A percentile compares a stretch with the other conserved stretches of the same genome.
Evolutionary conservation across 2,888 invertebrate genomes (phyloP).

Genomic region (Cryptus viduatorius): DNA sequence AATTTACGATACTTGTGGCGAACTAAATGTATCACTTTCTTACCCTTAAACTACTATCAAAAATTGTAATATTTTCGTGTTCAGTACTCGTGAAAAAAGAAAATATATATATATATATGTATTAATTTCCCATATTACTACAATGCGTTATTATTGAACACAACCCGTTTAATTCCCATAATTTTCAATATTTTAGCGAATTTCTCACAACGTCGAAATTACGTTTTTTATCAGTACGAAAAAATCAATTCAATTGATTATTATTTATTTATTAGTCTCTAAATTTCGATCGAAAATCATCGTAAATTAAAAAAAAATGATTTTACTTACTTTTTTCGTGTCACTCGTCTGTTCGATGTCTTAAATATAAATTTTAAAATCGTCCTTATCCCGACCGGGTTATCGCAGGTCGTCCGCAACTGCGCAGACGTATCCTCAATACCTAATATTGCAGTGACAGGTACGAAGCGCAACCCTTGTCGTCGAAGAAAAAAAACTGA

Average conservation of each 20-base stretch:
- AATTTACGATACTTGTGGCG: background rate
- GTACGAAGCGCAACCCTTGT: background rate
- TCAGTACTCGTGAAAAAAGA: no score
- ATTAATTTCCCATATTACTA: no score
- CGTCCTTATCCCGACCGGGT: background rate
- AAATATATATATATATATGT: no score
- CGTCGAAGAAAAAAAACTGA: background rate
- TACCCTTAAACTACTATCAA: no score
- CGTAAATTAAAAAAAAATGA: background rate
- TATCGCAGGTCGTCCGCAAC: conserved; percentile 39
- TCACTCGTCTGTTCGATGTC: background rate
- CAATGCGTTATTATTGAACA: background rate
- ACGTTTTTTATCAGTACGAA: background rate
- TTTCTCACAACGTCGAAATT: no score
- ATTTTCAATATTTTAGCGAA: no score
- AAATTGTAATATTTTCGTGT: no score
- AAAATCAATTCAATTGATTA: background rate
- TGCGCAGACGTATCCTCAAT: conserved; percentile 34
- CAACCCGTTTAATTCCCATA: no score
- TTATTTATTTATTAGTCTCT: background rate
- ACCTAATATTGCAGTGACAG: background rate
- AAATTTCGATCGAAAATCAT: background rate
- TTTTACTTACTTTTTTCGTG: conserved; percentile 23
- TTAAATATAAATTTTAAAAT: background rate
- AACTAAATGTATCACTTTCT: background rate